These are phyloP conservation scores for Drosophila virilis DNA, from an alignment of 1,140 invertebrate species.

Conservation along the genomic window DNA sequence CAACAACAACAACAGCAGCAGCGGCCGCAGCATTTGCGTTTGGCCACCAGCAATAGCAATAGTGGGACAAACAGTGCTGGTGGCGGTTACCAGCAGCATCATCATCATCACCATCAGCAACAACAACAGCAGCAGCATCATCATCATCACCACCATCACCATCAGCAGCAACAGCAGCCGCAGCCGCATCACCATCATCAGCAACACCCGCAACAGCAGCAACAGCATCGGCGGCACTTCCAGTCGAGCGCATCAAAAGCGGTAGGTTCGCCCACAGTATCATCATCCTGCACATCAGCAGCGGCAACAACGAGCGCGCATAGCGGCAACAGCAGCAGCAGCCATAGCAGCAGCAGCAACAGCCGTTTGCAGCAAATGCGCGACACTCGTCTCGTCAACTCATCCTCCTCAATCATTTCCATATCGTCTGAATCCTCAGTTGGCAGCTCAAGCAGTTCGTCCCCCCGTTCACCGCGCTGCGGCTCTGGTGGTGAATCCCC, in stretches of 20 bases:
- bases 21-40: conserved; percentile 48
- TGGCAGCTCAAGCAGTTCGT: conserved; percentile 62
- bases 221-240: conserved; percentile 31
- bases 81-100: conserved; percentile 26
- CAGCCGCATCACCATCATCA: conserved; percentile 5
- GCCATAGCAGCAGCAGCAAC: conserved; percentile 25
- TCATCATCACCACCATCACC: conserved; percentile 22
- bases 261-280: conserved; percentile 46
- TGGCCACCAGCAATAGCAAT: conserved; percentile 34
- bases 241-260: conserved; percentile 17
- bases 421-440: conserved; percentile 83
- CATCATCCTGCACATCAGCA: conserved; percentile 28
- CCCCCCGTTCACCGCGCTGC: conserved; percentile 56
- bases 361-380: conserved; percentile 59
- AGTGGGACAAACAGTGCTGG: conserved; percentile 13
- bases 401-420: conserved; percentile 78
- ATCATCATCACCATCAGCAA: conserved; percentile 12
- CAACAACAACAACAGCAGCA: conserved; percentile 40
- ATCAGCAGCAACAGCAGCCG: conserved; percentile 22
- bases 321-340: conserved; percentile 11
- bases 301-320: conserved; percentile 1
- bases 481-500: conserved; percentile 37
- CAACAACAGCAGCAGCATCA: conserved; percentile 39
- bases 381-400: conserved; percentile 64
- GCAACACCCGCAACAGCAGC: conserved; percentile 2